A percentile compares a stretch with the other conserved stretches of the same genome.
These are phyloP conservation scores for Pelusios castaneus DNA, from an alignment of 2,113 vertebrate genomes.

Conservation along the genomic window DNA sequence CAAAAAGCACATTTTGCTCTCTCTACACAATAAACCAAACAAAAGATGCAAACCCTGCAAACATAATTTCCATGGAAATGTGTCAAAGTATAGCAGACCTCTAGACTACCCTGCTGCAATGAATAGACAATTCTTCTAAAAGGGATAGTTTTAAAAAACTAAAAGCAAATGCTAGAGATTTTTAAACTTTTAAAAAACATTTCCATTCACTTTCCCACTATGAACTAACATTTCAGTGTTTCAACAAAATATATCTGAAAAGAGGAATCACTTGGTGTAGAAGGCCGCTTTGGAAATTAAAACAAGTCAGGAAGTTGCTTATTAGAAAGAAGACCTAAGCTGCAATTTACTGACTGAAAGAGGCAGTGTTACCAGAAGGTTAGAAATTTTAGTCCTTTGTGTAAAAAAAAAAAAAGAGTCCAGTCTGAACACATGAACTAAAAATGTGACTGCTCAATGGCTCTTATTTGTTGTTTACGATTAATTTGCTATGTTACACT, in stretches of 20 bases:
- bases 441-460: neutral
- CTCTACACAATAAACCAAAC: neutral
- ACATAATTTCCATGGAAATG: neutral
- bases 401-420: neutral
- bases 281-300: neutral
- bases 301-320: neutral
- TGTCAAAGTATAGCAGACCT: neutral
- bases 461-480: neutral
- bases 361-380: neutral
- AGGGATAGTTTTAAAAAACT: neutral
- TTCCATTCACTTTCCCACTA: neutral
- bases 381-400: neutral
- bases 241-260: neutral
- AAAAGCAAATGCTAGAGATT: neutral
- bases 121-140: neutral
- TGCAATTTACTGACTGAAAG: too few species aligned
- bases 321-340: neutral
- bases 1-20: neutral
- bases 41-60: conserved; percentile 8
- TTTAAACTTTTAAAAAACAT: neutral
- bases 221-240: neutral
- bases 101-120: neutral
- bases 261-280: rapidly evolving
- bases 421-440: neutral
- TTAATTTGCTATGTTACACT: rapidly evolving